Evolutionary conservation across 92 coral and sea anemone genomes (phyloP).

Genomic region (Zoanthus sansibaricus): DNA sequence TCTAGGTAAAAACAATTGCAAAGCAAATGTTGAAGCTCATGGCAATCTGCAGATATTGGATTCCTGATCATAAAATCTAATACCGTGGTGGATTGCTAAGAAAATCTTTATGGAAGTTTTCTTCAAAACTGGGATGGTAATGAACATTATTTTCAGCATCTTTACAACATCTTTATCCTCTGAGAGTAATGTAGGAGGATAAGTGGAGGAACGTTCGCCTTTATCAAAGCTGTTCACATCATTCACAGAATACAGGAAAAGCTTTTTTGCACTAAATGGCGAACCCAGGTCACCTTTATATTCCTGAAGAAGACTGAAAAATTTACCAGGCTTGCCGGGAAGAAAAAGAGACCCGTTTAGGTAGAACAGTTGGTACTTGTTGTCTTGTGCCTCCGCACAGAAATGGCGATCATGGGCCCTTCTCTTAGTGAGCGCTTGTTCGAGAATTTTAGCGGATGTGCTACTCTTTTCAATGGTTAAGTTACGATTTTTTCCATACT

Average conservation of each 20-base stretch:
- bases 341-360: slow-evolving; percentile 49
- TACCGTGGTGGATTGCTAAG: slow-evolving; percentile 4
- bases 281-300: slow-evolving; percentile 31
- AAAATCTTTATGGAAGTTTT: slow-evolving; percentile 22
- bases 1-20: no score
- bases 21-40: no score
- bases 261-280: slow-evolving; percentile 49
- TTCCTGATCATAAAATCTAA: no score
- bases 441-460: slow-evolving; percentile 50
- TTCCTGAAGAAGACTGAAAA: slow-evolving; percentile 42
- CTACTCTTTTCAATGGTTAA: slow-evolving; percentile 42
- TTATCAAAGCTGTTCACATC: slow-evolving; percentile 32
- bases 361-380: slow-evolving; percentile 43
- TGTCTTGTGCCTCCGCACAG: slow-evolving; percentile 22
- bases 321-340: slow-evolving; percentile 45
- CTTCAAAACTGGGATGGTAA: slow-evolving; percentile 3
- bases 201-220: slow-evolving; percentile 9
- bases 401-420: slow-evolving; percentile 51
- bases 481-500: slow-evolving; percentile 10
- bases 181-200: slow-evolving; percentile 22
- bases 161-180: slow-evolving; percentile 2
- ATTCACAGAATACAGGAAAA: slow-evolving; percentile 47
- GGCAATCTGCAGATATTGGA: no score
- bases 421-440: slow-evolving; percentile 52
- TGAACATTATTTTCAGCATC: neutral